phyloP scores from a whole-genome alignment of 2,113 vertebrate species.

The Stictonetta naevosa region DNA sequence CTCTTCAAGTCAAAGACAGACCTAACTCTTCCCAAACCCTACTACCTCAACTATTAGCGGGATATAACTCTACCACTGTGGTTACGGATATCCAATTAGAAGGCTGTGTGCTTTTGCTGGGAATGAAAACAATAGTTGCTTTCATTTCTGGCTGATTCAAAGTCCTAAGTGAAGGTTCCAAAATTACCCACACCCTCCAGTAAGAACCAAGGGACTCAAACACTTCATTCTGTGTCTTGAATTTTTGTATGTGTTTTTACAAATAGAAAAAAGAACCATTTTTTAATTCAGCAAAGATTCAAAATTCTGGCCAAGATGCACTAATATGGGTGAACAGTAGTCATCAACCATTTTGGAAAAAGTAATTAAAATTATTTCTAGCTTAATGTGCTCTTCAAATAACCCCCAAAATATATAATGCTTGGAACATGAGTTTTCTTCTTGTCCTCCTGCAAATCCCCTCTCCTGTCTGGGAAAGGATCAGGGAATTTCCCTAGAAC shows the following conservation, averaged over 20 bases:
- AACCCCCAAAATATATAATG: background rate
- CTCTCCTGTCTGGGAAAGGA: background rate
- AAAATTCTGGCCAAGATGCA: background rate
- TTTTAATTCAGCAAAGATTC: background rate
- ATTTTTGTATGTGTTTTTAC: background rate
- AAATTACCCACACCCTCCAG: background rate
- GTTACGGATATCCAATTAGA: background rate
- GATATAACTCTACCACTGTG: background rate
- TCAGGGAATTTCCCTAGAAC: background rate
- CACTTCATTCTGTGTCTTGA: background rate
- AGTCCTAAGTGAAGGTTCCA: background rate
- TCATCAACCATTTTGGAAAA: background rate
- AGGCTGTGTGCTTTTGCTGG: background rate
- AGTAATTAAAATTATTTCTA: background rate
- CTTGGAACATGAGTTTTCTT: background rate
- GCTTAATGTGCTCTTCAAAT: background rate
- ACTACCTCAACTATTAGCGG: background rate
- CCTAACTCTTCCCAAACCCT: background rate
- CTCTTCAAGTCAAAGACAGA: background rate
- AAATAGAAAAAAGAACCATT: background rate
- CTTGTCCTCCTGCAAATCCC: background rate
- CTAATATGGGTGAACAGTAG: background rate
- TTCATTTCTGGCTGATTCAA: conserved; percentile 8
- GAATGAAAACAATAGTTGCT: background rate
- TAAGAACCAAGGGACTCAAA: background rate